Evolutionary conservation across 1,140 invertebrate species (phyloP).

Genomic region (Homalodisca vitripennis): DNA sequence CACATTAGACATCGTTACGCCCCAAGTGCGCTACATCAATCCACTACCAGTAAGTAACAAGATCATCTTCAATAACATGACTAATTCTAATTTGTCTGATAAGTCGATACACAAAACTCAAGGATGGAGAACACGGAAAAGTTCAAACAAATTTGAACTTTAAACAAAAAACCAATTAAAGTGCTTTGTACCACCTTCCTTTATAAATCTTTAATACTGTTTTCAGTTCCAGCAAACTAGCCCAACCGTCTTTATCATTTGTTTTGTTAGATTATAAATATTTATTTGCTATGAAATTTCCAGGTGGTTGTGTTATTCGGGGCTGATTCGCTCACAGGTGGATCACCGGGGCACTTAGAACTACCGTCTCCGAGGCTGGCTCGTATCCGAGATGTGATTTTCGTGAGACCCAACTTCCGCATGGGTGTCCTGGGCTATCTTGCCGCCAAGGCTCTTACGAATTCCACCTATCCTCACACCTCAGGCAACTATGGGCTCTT

Average conservation of each 20-base stretch:
- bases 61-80: no score
- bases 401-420: slow-evolving; percentile 78
- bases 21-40: slow-evolving; percentile 47
- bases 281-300: neutral
- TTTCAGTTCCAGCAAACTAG: no score
- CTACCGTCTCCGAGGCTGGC: slow-evolving; percentile 65
- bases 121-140: no score
- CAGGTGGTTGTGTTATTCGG: slow-evolving; percentile 82
- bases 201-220: no score
- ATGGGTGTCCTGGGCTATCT: slow-evolving; percentile 69
- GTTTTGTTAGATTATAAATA: no score
- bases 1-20: slow-evolving; percentile 94
- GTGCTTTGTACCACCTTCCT: no score
- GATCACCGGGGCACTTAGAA: slow-evolving; percentile 59
- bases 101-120: no score
- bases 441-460: slow-evolving; percentile 64
- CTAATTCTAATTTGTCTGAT: no score
- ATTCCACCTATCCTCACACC: slow-evolving; percentile 64
- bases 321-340: slow-evolving; percentile 71
- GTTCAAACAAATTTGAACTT: no score
- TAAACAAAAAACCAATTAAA: no score
- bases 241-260: no score
- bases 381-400: slow-evolving; percentile 73
- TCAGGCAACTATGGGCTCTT: slow-evolving; percentile 87
- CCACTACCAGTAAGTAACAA: slow-evolving; percentile 38